These are phyloP conservation scores for Eriosoma lanigerum DNA, from an alignment of 1,140 invertebrate genomes.

Conservation along the genomic window DNA sequence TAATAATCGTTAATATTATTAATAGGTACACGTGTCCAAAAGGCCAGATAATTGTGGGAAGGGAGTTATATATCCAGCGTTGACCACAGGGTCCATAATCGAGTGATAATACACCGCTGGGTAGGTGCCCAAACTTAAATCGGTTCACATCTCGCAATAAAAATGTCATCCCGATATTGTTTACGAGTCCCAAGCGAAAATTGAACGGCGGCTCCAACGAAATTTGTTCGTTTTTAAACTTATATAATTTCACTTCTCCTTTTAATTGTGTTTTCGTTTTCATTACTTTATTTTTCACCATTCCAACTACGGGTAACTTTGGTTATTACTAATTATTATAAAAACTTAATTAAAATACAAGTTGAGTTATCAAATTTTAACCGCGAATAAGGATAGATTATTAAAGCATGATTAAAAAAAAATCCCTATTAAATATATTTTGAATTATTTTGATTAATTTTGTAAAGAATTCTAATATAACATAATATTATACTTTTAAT, in stretches of 20 bases:
- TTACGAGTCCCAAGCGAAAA: background rate
- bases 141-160: constrained; percentile 24
- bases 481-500: no score
- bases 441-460: no score
- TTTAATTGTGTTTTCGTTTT: background rate
- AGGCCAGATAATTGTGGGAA: background rate
- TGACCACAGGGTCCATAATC: constrained; percentile 27
- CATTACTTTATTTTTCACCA: background rate
- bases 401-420: no score
- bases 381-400: no score
- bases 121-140: constrained; percentile 36
- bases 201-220: background rate
- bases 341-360: no score
- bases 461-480: no score
- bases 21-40: constrained; percentile 26
- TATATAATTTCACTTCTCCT: background rate
- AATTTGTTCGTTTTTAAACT: constrained; percentile 12
- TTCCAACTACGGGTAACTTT: background rate
- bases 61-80: background rate
- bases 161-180: constrained; percentile 16
- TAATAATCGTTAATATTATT: constrained; percentile 27
- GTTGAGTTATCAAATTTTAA: no score
- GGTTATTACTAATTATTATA: no score
- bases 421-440: no score
- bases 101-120: constrained; percentile 43